These are phyloP conservation scores for Lithophane socia DNA, from an alignment of 2,888 invertebrate species.

Conservation along the genomic window DNA sequence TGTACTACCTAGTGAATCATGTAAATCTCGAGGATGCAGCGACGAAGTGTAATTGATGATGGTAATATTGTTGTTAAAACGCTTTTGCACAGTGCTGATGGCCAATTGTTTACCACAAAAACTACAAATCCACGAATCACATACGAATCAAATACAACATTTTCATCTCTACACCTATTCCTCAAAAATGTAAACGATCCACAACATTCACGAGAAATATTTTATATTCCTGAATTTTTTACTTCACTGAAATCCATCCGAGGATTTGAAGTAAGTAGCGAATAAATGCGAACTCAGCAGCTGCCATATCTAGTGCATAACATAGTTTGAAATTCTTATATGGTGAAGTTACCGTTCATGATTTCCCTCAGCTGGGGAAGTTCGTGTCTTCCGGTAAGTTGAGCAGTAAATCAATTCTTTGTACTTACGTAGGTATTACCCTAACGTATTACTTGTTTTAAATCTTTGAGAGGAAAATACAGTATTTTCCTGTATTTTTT, in stretches of 20 bases:
- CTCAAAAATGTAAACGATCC: conserved; percentile 43
- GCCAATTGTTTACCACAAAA: background rate
- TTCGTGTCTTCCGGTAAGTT: conserved; percentile 68
- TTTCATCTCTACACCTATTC: background rate
- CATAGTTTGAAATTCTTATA: conserved; percentile 66
- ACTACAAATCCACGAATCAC: background rate
- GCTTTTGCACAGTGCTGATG: background rate
- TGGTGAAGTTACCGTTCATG: conserved; percentile 67
- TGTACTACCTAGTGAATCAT: too few relatives aligned
- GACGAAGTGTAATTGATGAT: too few relatives aligned
- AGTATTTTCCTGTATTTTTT: too few relatives aligned
- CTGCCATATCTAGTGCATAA: conserved; percentile 51
- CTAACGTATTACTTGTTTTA: conserved; percentile 64
- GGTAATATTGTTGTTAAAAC: background rate
- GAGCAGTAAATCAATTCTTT: conserved; percentile 68
- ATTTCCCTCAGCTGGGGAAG: conserved; percentile 67
- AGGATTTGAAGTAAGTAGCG: conserved; percentile 54
- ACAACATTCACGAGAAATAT: conserved; percentile 36
- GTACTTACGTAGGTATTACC: conserved; percentile 54
- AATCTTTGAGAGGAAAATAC: conserved; percentile 28
- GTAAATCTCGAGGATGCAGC: too few relatives aligned
- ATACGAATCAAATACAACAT: background rate
- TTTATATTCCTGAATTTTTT: conserved; percentile 47
- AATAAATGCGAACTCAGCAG: conserved; percentile 55
- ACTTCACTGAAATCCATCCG: conserved; percentile 46